phyloP scores from a whole-genome alignment of 2,113 vertebrate genomes.

The Brachypodius melanocephalos region DNA sequence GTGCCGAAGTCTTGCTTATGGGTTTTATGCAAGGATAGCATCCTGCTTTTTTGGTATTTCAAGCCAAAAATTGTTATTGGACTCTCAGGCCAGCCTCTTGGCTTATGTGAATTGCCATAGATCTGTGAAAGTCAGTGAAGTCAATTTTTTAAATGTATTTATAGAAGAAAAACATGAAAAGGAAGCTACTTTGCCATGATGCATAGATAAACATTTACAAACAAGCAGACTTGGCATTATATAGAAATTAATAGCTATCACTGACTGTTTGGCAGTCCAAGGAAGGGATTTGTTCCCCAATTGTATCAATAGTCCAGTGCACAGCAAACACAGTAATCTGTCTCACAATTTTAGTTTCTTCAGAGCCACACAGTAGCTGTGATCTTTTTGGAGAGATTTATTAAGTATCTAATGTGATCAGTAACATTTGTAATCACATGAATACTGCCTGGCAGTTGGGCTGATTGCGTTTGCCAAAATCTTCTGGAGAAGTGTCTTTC shows the following conservation, averaged over 20 bases:
- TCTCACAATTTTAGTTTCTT: not conserved
- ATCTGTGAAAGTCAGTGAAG: not conserved
- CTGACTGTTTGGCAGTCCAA: not conserved
- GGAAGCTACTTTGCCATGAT: not conserved
- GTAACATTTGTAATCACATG: conserved; percentile 47
- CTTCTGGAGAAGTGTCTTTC: conserved; percentile 51
- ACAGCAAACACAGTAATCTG: conserved; percentile 6
- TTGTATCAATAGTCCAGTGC: not conserved
- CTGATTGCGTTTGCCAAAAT: conserved; percentile 19
- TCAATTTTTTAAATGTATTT: not conserved
- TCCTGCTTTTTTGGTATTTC: not conserved
- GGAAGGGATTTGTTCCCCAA: not conserved
- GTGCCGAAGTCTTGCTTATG: not conserved
- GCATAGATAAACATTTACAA: conserved; percentile 11
- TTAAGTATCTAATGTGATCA: conserved; percentile 38
- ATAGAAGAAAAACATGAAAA: not conserved
- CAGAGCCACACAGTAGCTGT: conserved; percentile 13
- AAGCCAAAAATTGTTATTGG: not conserved
- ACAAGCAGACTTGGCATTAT: not conserved
- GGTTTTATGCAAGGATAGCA: not conserved
- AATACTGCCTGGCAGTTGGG: conserved; percentile 47
- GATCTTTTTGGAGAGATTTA: conserved; percentile 40
- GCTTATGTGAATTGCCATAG: not conserved
- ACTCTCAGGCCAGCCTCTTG: not conserved
- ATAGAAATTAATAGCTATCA: conserved; percentile 26